Evolutionary conservation across 2,888 invertebrate genomes (phyloP).

Genomic region (Julus scandinavius): DNA sequence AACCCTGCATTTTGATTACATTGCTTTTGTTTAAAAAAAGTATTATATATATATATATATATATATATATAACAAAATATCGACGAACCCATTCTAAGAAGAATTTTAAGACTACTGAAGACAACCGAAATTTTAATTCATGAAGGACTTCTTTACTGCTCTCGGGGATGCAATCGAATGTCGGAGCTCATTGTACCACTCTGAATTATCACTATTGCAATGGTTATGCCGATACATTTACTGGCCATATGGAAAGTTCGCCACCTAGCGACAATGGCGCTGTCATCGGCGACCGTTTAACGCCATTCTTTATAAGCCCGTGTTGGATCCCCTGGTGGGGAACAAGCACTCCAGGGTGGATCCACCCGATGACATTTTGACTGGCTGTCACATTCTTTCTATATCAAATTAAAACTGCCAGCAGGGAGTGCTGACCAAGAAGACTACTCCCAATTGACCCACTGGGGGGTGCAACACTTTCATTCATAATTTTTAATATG

Average conservation of each 20-base stretch:
- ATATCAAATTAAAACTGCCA: background rate
- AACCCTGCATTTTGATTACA: too few relatives aligned
- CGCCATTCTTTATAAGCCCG: background rate
- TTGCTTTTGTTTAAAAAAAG: too few relatives aligned
- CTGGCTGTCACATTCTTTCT: background rate
- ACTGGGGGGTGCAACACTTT: background rate
- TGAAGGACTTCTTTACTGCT: too few relatives aligned
- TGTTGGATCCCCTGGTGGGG: background rate
- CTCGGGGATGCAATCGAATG: too few relatives aligned
- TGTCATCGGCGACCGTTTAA: background rate
- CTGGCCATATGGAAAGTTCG: background rate
- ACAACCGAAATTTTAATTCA: too few relatives aligned
- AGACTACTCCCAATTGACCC: background rate
- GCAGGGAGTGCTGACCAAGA: background rate
- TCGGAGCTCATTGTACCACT: too few relatives aligned
- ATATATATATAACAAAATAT: too few relatives aligned
- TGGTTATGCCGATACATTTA: too few relatives aligned
- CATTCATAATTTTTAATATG: slow-evolving; percentile 1
- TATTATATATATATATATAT: too few relatives aligned
- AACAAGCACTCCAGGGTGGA: slow-evolving; percentile 1
- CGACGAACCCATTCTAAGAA: too few relatives aligned
- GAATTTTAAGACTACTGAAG: too few relatives aligned
- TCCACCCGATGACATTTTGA: slow-evolving; percentile 1
- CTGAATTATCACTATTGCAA: too few relatives aligned
- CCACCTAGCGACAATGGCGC: background rate